Conservation (phyloP, 1,140 invertebrate species). For the Nixonia krombeini region DNA sequence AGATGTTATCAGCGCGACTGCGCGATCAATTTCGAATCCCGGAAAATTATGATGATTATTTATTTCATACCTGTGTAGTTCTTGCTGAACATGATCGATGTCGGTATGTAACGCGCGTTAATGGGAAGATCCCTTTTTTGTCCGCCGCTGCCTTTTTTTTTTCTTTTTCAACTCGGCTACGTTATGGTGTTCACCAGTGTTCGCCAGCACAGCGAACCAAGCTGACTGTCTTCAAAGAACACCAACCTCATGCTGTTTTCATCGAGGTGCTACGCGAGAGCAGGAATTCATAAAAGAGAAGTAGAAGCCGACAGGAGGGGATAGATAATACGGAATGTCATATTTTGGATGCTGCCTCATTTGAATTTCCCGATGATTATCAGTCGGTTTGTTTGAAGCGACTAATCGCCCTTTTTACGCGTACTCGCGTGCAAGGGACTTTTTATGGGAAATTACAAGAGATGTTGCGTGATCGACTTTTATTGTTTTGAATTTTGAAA, state of each 20-base stretch:
- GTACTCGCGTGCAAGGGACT: too few species aligned
- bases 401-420: too few species aligned
- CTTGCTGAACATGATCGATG: constrained; percentile 46
- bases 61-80: constrained; percentile 40
- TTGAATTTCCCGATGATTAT: constrained; percentile 18
- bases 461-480: too few species aligned
- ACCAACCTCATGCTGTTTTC: constrained; percentile 44
- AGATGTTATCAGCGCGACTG: constrained; percentile 28
- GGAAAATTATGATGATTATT: constrained; percentile 48
- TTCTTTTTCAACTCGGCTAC: constrained; percentile 11
- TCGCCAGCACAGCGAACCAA: constrained; percentile 38
- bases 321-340: constrained; percentile 36
- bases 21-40: constrained; percentile 33
- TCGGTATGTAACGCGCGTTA: constrained; percentile 47
- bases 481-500: too few species aligned
- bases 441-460: too few species aligned
- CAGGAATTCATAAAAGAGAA: constrained; percentile 48
- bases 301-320: constrained; percentile 25
- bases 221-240: constrained; percentile 41
- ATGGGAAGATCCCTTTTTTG: constrained; percentile 12
- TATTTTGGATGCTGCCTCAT: constrained; percentile 18
- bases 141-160: too few species aligned
- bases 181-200: constrained; percentile 18
- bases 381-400: neutral
- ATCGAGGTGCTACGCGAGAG: constrained; percentile 42